Conservation (phyloP, 2,797 vertebrate genomes). For the Eleutherodactylus coqui region DNA sequence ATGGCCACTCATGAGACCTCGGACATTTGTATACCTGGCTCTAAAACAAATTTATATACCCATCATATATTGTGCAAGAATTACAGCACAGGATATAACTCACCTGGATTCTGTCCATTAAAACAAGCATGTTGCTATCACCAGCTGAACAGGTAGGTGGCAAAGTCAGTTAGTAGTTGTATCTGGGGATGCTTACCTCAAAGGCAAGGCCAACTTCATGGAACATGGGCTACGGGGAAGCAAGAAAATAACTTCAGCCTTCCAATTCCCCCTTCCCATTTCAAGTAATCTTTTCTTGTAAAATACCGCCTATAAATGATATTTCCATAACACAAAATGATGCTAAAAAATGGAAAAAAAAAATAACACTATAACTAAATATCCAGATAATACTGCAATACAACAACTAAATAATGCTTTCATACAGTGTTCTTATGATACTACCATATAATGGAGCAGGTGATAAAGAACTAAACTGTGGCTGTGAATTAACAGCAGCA, state of each 20-base stretch:
- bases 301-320: too few relatives aligned
- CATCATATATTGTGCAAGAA: not conserved
- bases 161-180: too few relatives aligned
- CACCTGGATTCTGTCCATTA: slow-evolving; percentile 8
- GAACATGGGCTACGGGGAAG: not conserved
- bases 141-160: too few relatives aligned
- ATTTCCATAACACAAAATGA: too few relatives aligned
- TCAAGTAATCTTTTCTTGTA: too few relatives aligned
- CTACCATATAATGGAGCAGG: not conserved
- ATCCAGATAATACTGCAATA: not conserved
- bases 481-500: too few relatives aligned
- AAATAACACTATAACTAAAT: not conserved
- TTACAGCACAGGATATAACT: slow-evolving; percentile 5
- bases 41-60: not conserved
- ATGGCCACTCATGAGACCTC: slow-evolving; percentile 31
- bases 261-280: too few relatives aligned
- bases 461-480: too few relatives aligned
- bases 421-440: not conserved
- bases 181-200: not conserved
- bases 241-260: too few relatives aligned
- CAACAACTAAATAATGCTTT: not conserved
- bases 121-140: too few relatives aligned
- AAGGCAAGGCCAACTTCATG: not conserved
- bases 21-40: slow-evolving; percentile 28
- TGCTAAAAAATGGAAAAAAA: too few relatives aligned